These are phyloP conservation scores for Trochalopteron elliotii DNA, from an alignment of 2,113 vertebrate species.

Conservation along the genomic window DNA sequence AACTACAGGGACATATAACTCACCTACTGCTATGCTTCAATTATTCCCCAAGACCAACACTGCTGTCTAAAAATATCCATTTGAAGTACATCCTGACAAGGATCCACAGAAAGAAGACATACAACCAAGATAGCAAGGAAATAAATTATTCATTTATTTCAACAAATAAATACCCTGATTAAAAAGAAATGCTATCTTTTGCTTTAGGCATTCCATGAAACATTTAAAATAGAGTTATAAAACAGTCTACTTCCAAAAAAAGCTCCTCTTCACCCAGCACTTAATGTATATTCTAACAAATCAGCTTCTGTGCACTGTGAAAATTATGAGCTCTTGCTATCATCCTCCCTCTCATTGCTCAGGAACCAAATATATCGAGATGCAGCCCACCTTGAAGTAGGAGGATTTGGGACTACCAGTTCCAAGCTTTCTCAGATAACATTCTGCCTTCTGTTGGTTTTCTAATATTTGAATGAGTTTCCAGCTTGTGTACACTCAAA, in stretches of 20 bases:
- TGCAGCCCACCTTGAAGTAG: neutral
- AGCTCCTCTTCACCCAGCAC: neutral
- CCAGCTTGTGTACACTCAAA: neutral
- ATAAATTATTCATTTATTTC: constrained; percentile 63
- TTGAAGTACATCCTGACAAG: constrained; percentile 66
- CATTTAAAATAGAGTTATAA: constrained; percentile 35
- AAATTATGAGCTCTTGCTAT: neutral
- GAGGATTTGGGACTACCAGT: neutral
- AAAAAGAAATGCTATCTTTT: constrained; percentile 46
- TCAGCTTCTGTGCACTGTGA: neutral
- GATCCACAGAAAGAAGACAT: constrained; percentile 63
- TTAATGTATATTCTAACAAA: neutral
- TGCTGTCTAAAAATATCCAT: constrained; percentile 68
- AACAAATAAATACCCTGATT: constrained; percentile 36
- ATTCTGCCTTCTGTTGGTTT: neutral
- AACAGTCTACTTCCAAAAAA: constrained; percentile 24
- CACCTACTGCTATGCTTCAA: constrained; percentile 67
- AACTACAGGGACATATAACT: constrained; percentile 65
- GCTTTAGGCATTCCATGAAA: constrained; percentile 40
- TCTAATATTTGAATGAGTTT: neutral
- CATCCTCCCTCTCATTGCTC: neutral
- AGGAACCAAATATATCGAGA: neutral
- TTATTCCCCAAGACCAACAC: constrained; percentile 64
- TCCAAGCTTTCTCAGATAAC: neutral
- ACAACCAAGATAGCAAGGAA: constrained; percentile 66